Evolutionary conservation across 2,113 vertebrate genomes (phyloP), one percentile per base, ranked within the genome.

Genomic region (Hyperopisus bebe): DNA sequence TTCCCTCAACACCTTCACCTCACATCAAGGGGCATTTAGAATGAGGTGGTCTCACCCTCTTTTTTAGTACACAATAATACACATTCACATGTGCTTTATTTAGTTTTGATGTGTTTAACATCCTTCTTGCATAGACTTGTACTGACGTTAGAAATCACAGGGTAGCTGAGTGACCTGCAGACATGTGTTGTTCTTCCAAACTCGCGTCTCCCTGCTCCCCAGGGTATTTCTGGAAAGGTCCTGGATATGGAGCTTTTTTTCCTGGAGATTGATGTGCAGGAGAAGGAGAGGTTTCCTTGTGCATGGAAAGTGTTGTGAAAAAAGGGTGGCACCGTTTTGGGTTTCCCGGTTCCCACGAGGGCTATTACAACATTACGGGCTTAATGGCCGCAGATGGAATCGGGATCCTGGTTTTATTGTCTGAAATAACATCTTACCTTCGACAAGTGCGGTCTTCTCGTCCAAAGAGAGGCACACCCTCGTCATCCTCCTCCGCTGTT

Each of bases 111-210:
- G 35, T 77, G 5, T 77, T 42, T 77, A 5, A 77, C 70, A 19
- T 77, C 31, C 13, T 42, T 42, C 5, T 35, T 77, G 35, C 70
- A 39, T 35, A 39, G 74, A 62, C 24, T 62, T 62, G 88, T 87
- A 17, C 80, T 92, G 90, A 92, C 91, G 92, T 93, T 92, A 92
- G 92, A 90, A 89, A 93, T 82, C 10, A 31, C 90, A 90, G 92
- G 90, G 88, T n/a, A 7, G 85, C 47, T 2, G 24, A 50, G 85
- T 39, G 31, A 53, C 24, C 85, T 55, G 24, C n/a, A 31, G 11
- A 86, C 50, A 7, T 31, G 84, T 47, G 82, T 3, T 86, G 24
- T 86, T 24, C 83, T 24, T 27, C 21, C 17, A 50, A 11, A 86
- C 44, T n/a, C 47, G 7, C 24, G 13, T 50, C 5, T 47, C 42